Evolutionary conservation across 2,113 vertebrate genomes (phyloP), one percentile per base, ranked within the genome.

Genomic region (Pseudonaja textilis): DNA sequence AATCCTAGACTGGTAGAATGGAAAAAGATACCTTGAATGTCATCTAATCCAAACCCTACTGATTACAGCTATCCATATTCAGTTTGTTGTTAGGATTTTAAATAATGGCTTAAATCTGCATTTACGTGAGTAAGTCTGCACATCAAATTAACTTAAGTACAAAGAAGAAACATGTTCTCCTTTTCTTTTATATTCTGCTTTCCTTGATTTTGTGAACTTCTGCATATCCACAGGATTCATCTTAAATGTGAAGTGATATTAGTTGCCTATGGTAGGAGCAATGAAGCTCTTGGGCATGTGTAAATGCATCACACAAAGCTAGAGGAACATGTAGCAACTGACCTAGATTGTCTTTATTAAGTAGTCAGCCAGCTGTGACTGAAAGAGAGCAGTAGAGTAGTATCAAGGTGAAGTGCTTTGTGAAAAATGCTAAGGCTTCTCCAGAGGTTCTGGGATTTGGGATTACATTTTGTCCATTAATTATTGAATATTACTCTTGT

Each of bases 311-410:
- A 57, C 12, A 18, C 86, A 88, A 92, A 88, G 91, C 59, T 69
- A 85, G 54, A 81, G 34, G n/a, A 57, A 85, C 23, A 59, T 52
- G n/a, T 34, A 64, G 57, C 86, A 85, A 55, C n/a, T 93, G 88
- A 85, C 86, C 69, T 89, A 89, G 39, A 89, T 89, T 50, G 54
- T 59, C 88, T 85, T 85, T 93, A 93, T 50, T 85, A 93, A 85
- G 88, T 39, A 59, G 42, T 52, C 42, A 85, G 55, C 55, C 87
- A 85, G 29, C 93, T 91, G 86, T 69, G 74, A 45, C 22, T 81
- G 61, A 86, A 55, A 57, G 50, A 56, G 18, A 88, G 89, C 34
- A 88, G 50, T 26, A 85, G 34, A 56, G 39, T 74, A 56, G 39
- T 69, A 25, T 39, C 61, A 90, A 59, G 25, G 89, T 56, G 50